Conservation (phyloP, 2,888 invertebrate species). For the Eupithecia abbreviata region DNA sequence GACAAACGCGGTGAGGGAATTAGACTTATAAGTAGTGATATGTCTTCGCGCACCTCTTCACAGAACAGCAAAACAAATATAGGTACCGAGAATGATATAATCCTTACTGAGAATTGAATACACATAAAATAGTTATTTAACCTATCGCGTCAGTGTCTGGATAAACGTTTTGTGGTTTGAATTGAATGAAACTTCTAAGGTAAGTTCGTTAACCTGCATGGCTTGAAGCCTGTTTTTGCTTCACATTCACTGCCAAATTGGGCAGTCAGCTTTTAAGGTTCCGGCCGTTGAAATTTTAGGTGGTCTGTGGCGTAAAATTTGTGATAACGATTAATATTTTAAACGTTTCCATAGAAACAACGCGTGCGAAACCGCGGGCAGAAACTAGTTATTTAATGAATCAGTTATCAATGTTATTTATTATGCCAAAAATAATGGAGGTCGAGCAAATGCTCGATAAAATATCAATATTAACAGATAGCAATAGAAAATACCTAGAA, state of each 20-base stretch:
- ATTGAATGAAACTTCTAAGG: conserved; percentile 39
- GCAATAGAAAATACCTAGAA: not conserved
- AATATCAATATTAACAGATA: not conserved
- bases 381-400: no score
- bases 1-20: no score
- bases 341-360: no score
- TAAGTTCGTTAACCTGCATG: conserved; percentile 45
- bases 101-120: conserved; percentile 35
- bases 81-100: conserved; percentile 18
- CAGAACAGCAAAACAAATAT: conserved; percentile 10
- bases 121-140: conserved; percentile 43
- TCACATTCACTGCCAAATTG: conserved; percentile 38
- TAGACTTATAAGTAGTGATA: not conserved
- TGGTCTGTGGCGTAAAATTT: not conserved
- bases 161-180: conserved; percentile 39
- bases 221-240: conserved; percentile 43
- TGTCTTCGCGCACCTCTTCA: conserved; percentile 1
- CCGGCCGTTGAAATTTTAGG: not conserved
- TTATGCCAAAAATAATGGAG: not conserved
- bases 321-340: no score
- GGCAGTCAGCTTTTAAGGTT: conserved; percentile 15
- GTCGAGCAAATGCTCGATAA: not conserved
- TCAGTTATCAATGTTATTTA: not conserved
- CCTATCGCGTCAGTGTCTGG: conserved; percentile 39
- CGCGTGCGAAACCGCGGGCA: no score